phyloP scores from a whole-genome alignment of 2,888 invertebrate species.

The Crepidodera aurea region DNA sequence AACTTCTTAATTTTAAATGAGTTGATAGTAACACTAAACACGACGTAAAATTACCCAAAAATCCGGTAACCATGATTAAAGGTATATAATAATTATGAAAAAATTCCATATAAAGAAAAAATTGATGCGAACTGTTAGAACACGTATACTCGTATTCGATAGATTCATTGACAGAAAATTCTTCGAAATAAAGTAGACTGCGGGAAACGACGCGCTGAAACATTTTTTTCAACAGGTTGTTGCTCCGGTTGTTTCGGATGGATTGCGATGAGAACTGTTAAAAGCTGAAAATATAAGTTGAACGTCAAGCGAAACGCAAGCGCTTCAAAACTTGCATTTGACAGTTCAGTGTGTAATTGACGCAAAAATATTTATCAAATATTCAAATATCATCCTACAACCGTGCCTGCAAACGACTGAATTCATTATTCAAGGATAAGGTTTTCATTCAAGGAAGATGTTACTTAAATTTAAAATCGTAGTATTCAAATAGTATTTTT shows the following conservation, averaged over 20 bases:
- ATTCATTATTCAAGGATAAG: too few species aligned
- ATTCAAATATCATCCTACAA: too few species aligned
- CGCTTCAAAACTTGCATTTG: neutral
- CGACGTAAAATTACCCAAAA: constrained; percentile 69
- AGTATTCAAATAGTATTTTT: too few species aligned
- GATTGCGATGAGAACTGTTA: constrained; percentile 44
- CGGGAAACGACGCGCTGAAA: neutral
- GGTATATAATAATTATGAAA: constrained; percentile 69
- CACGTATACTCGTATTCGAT: neutral
- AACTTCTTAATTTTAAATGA: constrained; percentile 68
- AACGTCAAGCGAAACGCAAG: constrained; percentile 3
- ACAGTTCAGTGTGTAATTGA: too few species aligned
- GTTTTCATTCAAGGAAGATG: too few species aligned
- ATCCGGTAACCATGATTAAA: constrained; percentile 66
- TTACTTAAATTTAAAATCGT: too few species aligned
- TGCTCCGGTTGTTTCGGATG: constrained; percentile 6
- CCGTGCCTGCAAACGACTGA: too few species aligned
- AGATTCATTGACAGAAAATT: neutral
- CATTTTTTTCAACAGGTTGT: constrained; percentile 23
- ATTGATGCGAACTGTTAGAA: constrained; percentile 10
- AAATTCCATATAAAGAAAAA: constrained; percentile 56
- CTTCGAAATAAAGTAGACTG: neutral
- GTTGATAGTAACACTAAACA: constrained; percentile 69
- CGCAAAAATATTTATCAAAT: too few species aligned
- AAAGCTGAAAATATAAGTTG: neutral